Evolutionary conservation across 2,888 invertebrate genomes (phyloP), one percentile per base, ranked within the genome.

Genomic region (Lepidonotus clava): DNA sequence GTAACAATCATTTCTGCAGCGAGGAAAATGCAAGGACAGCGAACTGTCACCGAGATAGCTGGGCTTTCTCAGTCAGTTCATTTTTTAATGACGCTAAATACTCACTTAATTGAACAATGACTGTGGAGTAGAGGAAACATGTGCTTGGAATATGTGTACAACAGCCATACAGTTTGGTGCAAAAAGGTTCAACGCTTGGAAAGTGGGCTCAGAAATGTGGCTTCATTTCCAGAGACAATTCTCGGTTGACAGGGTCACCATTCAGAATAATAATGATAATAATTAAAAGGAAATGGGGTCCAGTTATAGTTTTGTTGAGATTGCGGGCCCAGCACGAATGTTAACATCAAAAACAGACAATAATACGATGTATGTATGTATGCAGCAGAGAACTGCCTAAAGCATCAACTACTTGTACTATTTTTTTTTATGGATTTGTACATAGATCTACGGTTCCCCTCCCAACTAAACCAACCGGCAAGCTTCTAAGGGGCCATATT

Each of bases 1-100:
- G 28, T 61, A 61, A 61, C 61, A 61, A 61, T 61, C 61, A 61
- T 61, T 61, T n/a, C n/a, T n/a, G 24, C 61, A 61, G 61, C 61
- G 28, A 61, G 61, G 24, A n/a, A 61, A 61, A 61, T 61, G 61
- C 61, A 61, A 56, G 56, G 61, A 11, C 24, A n/a, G 28, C 24
- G 28, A 61, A 28, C 28, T 32, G 11, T 61, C 28, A n/a, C n/a
- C 28, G 21, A n/a, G 61, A 61, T 28, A 61, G 28, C 61, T 28
- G 61, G 61, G 61, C 61, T 32, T 61, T 61, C 61, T 1, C 28
- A 32, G 24, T 61, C 24, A 11, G 28, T 53, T 61, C 28, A 28
- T 28, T 28, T 61, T 61, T 61, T 61, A 61, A 11, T 11, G 0
- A 11, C 28, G 24, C 28, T 61, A 28, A 28, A 28, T 14, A 11